Base-by-base conservation (phyloP, 1,140 invertebrate species). In the Anoplolepis gracilipes region DNA sequence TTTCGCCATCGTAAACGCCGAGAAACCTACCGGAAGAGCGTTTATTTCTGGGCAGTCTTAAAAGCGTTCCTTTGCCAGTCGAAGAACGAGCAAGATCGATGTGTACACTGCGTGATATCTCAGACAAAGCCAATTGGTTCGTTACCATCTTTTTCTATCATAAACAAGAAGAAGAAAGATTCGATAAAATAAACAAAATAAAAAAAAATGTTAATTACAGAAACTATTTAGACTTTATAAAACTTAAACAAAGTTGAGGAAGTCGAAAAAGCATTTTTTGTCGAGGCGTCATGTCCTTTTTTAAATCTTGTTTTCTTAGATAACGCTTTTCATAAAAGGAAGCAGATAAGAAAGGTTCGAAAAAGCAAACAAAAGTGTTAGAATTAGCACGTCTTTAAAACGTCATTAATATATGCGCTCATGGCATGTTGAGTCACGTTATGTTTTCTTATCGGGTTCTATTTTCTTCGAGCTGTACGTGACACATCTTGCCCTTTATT, bases 11-110 rank as follows among this genome's bases (percentile, higher is more conserved):
- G 69, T 67, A 76, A 85, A 88, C 77, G 53, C 77, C 57, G 57
- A 36, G 69, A 78, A 82, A 78, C 84, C 84, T 89, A 88, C 88
- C 88, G 85, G 88, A 89, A 89, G 75, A 72, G 67, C 61, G 75
- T 90, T 90, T 90, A 90, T 90, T 90, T 90, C 72, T 64, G 85
- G 88, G n/a, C 16, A 82, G 61, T 57, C 88, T 90, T 87, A 78
- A 87, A 85, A 87, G 75, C 88, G 88, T 85, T 90, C 85, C 84
- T 90, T 89, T 90, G 88, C 85, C 85, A 89, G 85, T 89, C 75
- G 55, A 72, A 84, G 75, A 61, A 69, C 73, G 72, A 59, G 82
- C 49, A 64, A 70, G 81, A 87, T 89, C 57, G 36, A 87, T 86
- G 70, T 73, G 57, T 61, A 69, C 57, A 53, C 76, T 36, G 30